phyloP scores from a whole-genome alignment of 2,888 invertebrate species.

The Cryptocephalus moraei region DNA sequence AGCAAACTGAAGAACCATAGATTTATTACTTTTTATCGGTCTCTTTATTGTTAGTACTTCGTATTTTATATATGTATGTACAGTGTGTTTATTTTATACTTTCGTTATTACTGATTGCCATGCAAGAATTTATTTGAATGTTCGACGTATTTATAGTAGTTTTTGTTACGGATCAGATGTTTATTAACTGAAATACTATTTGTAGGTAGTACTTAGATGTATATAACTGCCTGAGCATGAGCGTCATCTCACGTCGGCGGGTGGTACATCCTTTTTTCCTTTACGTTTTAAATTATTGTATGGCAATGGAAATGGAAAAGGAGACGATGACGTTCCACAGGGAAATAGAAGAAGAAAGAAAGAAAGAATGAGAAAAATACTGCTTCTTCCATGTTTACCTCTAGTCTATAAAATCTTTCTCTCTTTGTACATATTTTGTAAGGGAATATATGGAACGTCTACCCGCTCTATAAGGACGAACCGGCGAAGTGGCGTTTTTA shows the following conservation, averaged over 20 bases:
- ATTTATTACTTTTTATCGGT: constrained; percentile 11
- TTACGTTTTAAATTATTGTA: constrained; percentile 21
- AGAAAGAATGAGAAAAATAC: constrained; percentile 5
- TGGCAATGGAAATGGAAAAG: constrained; percentile 15
- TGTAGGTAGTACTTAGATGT: no score
- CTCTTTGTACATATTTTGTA: background rate
- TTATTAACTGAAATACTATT: constrained; percentile 18
- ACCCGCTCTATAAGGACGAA: no score
- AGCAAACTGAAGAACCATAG: constrained; percentile 7
- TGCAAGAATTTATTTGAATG: constrained; percentile 22
- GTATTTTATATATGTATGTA: constrained; percentile 24
- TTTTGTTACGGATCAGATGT: constrained; percentile 24
- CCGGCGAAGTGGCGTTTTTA: no score
- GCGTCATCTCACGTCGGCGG: no score
- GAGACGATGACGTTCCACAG: background rate
- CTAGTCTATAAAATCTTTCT: constrained; percentile 1
- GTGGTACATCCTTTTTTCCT: constrained; percentile 10
- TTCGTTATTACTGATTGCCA: constrained; percentile 20
- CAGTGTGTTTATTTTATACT: constrained; percentile 15
- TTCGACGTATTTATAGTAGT: constrained; percentile 14
- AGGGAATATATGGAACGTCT: background rate
- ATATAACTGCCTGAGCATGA: constrained; percentile 13
- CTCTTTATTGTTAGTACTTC: constrained; percentile 22
- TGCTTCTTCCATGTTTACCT: constrained; percentile 21
- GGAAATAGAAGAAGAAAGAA: background rate